These are phyloP conservation scores for Zaprionus obscuricornis DNA, from an alignment of 2,888 invertebrate genomes.

Conservation along the genomic window DNA sequence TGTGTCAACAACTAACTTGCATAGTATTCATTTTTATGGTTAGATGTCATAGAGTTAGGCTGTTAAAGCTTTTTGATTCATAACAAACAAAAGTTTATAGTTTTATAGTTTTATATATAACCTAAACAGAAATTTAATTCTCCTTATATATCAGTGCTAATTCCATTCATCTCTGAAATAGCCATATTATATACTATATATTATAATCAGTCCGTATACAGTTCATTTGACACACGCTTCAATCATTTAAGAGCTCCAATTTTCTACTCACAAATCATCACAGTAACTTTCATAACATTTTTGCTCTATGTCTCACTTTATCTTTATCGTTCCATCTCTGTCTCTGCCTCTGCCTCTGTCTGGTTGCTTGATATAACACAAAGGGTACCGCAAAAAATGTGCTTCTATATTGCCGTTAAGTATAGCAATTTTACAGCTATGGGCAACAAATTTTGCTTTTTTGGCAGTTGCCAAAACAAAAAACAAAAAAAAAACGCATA, in stretches of 20 bases:
- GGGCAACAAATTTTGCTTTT: slow-evolving; percentile 14
- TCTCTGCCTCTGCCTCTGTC: too few relatives aligned
- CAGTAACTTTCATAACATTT: slow-evolving; percentile 38
- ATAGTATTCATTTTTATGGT: too few relatives aligned
- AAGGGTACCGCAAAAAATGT: slow-evolving; percentile 20
- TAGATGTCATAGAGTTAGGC: too few relatives aligned
- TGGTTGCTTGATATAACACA: slow-evolving; percentile 15
- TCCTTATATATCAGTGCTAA: too few relatives aligned
- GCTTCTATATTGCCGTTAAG: slow-evolving; percentile 28
- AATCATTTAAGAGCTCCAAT: slow-evolving; percentile 19
- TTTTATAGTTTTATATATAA: too few relatives aligned
- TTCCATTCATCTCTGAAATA: not conserved
- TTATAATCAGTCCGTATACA: not conserved
- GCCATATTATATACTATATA: too few relatives aligned
- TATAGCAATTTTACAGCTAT: slow-evolving; percentile 35
- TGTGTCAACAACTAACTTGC: too few relatives aligned
- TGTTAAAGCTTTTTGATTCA: too few relatives aligned
- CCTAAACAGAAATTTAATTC: too few relatives aligned
- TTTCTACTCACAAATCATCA: slow-evolving; percentile 32
- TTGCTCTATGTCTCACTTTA: too few relatives aligned
- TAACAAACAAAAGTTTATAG: too few relatives aligned
- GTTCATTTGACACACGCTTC: slow-evolving; percentile 11
- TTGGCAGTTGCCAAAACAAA: slow-evolving; percentile 23
- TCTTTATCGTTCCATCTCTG: too few relatives aligned
- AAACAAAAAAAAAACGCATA: slow-evolving; percentile 27